A percentile compares a stretch with the other conserved stretches of the same genome.
These are phyloP conservation scores for Rhynchotus rufescens DNA, from an alignment of 2,797 vertebrate species.

Conservation along the genomic window DNA sequence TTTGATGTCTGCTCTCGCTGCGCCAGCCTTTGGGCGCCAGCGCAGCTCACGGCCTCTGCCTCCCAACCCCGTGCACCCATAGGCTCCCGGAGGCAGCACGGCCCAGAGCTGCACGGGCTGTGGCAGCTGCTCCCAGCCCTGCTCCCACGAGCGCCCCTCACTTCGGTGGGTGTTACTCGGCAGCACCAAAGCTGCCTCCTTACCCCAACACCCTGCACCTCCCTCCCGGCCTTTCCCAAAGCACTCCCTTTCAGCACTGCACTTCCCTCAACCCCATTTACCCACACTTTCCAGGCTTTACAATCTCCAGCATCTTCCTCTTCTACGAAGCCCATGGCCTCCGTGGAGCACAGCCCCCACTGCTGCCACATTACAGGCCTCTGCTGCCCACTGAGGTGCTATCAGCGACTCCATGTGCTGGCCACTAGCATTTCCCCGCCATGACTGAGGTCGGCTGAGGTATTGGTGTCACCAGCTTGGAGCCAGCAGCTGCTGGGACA, in stretches of 20 bases:
- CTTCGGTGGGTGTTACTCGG: neutral
- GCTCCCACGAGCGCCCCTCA: fast-evolving
- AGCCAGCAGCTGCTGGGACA: neutral
- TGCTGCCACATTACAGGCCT: neutral
- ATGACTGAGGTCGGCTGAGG: fast-evolving
- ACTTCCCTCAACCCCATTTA: neutral
- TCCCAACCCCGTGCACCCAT: neutral
- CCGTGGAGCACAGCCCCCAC: neutral
- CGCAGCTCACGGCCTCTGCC: neutral
- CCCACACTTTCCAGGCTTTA: neutral
- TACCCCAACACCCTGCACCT: neutral
- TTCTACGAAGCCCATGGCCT: neutral
- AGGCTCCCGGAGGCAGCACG: neutral
- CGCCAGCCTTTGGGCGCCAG: too few species aligned
- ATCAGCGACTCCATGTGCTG: neutral
- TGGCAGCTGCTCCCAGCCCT: neutral
- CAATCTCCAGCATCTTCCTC: neutral
- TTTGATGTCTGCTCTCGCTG: too few species aligned
- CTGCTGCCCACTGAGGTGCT: neutral
- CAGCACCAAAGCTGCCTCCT: neutral
- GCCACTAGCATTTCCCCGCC: too few species aligned
- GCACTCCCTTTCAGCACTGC: neutral
- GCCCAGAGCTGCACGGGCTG: neutral
- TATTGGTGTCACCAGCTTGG: neutral
- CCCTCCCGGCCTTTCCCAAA: neutral